Evolutionary conservation across 2,797 vertebrate species (phyloP).

Genomic region (Lemur catta): DNA sequence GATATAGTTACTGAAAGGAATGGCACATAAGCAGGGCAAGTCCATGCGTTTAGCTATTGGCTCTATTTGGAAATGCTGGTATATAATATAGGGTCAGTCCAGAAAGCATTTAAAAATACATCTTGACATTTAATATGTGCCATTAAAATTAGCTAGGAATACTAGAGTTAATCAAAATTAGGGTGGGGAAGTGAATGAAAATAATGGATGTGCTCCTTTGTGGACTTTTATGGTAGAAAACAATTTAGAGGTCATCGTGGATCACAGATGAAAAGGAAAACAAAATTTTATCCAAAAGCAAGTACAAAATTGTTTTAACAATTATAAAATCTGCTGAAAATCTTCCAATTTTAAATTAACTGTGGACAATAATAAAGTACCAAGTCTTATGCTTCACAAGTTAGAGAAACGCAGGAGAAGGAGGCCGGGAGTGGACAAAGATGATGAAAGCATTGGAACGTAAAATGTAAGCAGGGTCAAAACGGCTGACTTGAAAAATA

Average conservation of each 20-base stretch:
- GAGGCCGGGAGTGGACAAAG: background rate
- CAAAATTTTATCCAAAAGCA: background rate
- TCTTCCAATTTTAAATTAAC: conserved; percentile 5
- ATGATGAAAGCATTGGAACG: background rate
- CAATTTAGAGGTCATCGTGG: background rate
- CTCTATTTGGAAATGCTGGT: background rate
- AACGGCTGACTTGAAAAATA: background rate
- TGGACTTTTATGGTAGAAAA: background rate
- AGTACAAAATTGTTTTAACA: background rate
- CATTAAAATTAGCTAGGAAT: background rate
- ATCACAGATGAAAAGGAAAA: background rate
- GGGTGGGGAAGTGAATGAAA: background rate
- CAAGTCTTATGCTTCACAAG: background rate
- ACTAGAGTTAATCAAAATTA: background rate
- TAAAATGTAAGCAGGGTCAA: background rate
- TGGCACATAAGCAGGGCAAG: background rate
- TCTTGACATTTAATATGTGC: background rate
- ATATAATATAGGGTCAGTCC: background rate
- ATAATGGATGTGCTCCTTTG: background rate
- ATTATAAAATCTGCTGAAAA: background rate
- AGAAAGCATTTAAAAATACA: background rate
- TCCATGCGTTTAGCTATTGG: background rate
- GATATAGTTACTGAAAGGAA: conserved; percentile 52
- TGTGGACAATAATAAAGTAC: background rate
- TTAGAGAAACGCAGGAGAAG: background rate